Conservation (phyloP, 2,888 invertebrate genomes). For the Crematogaster levior region DNA sequence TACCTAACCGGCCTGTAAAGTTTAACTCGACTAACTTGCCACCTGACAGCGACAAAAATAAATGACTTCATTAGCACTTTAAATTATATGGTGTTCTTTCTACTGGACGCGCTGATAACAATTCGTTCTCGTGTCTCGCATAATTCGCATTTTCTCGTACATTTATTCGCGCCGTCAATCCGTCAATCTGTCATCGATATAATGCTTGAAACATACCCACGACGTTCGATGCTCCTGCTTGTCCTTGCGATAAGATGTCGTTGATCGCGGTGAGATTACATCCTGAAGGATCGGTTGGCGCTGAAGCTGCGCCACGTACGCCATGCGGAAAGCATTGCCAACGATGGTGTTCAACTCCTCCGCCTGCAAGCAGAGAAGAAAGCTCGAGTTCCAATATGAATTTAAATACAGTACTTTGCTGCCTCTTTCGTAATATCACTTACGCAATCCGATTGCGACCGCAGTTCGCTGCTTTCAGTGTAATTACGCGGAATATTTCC, state of each 20-base stretch:
- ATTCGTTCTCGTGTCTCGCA: background rate
- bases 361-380: slow-evolving; percentile 87
- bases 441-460: background rate
- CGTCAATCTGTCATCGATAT: background rate
- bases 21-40: slow-evolving; percentile 24
- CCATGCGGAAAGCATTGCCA: slow-evolving; percentile 97
- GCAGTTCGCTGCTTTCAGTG: background rate
- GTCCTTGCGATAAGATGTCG: slow-evolving; percentile 82
- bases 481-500: background rate
- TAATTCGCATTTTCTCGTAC: background rate
- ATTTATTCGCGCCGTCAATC: background rate
- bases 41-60: slow-evolving; percentile 37
- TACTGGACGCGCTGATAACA: background rate
- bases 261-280: slow-evolving; percentile 88
- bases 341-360: slow-evolving; percentile 95
- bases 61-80: slow-evolving; percentile 43
- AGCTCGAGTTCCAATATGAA: background rate
- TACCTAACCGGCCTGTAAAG: slow-evolving; percentile 31
- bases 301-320: slow-evolving; percentile 94
- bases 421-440: background rate
- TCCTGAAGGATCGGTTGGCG: slow-evolving; percentile 89
- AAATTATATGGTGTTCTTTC: slow-evolving; percentile 6
- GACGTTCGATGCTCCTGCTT: slow-evolving; percentile 81
- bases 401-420: slow-evolving; percentile 3
- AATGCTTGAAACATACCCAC: slow-evolving; percentile 79